A percentile compares a stretch with the other conserved stretches of the same genome.
phyloP scores from a whole-genome alignment of 1,140 invertebrate genomes.

The honey bee (Apis mellifera) region Amel_HAv3.1 CM009934.2:3914501-3915000 shows the following conservation, averaged over 20 bases:
- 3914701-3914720: not conserved
- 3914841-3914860: slow-evolving; percentile 32
- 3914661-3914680: too few relatives aligned
- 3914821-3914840: slow-evolving; percentile 60
- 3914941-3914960: too few relatives aligned
- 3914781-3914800: slow-evolving; percentile 55
- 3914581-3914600: too few relatives aligned
- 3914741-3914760: slow-evolving; percentile 27
- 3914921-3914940: slow-evolving; percentile 41
- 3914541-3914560: too few relatives aligned
- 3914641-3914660: not conserved
- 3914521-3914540: not conserved
- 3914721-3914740: slow-evolving; percentile 53
- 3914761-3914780: slow-evolving; percentile 49
- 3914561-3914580: not conserved
- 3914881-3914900: not conserved
- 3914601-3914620: too few relatives aligned
- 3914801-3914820: slow-evolving; percentile 11
- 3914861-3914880: not conserved
- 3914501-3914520: not conserved
- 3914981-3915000: too few relatives aligned
- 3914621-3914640: too few relatives aligned
- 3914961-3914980: too few relatives aligned
- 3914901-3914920: not conserved
- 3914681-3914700: too few relatives aligned